A percentile compares a stretch with the other conserved stretches of the same genome.
Evolutionary conservation across 2,113 vertebrate genomes (phyloP).

Genomic region (Corvus moneduloides): DNA sequence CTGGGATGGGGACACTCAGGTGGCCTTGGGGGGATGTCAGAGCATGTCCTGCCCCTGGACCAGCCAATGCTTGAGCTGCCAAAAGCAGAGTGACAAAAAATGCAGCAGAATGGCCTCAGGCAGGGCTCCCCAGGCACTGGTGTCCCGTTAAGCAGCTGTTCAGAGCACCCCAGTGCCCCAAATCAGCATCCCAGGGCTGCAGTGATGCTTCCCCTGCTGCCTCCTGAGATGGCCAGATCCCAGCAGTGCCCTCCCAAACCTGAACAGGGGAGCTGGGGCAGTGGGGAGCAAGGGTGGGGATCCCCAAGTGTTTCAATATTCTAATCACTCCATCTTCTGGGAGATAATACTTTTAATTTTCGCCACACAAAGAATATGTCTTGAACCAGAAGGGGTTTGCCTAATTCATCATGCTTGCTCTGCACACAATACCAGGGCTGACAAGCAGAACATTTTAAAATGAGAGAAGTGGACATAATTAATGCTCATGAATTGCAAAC

Average conservation of each 20-base stretch:
- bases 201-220: neutral
- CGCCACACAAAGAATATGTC: constrained; percentile 74
- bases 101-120: neutral
- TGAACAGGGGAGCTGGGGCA: neutral
- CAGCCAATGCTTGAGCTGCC: neutral
- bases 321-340: constrained; percentile 59
- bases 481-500: constrained; percentile 98
- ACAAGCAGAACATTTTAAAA: constrained; percentile 79
- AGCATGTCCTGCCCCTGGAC: neutral
- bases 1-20: neutral
- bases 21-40: neutral
- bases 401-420: constrained; percentile 89
- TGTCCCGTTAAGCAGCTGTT: neutral
- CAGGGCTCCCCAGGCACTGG: neutral
- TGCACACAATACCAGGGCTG: constrained; percentile 72
- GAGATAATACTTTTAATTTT: constrained; percentile 85
- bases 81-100: neutral
- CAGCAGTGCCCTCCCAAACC: neutral
- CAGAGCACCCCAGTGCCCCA: neutral
- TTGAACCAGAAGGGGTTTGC: constrained; percentile 88
- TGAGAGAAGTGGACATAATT: constrained; percentile 84
- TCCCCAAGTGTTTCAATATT: neutral
- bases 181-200: neutral
- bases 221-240: neutral
- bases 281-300: neutral